Evolutionary conservation across 2,888 invertebrate genomes (phyloP).

Genomic region (Lasioglossum figueresi): DNA sequence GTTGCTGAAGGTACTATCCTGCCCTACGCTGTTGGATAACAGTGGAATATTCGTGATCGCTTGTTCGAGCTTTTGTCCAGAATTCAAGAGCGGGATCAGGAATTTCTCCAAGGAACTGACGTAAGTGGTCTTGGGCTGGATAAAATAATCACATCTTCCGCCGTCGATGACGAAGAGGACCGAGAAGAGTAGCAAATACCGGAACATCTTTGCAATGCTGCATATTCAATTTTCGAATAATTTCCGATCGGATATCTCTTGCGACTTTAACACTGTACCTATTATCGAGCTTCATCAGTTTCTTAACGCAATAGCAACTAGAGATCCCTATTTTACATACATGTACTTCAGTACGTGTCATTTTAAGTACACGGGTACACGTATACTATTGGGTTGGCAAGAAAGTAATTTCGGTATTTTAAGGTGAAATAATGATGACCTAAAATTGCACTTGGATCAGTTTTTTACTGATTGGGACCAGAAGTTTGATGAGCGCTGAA

Average conservation of each 20-base stretch:
- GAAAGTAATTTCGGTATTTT: too few species aligned
- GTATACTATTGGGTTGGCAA: too few species aligned
- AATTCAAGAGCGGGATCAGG: slow-evolving; percentile 17
- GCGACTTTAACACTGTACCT: background rate
- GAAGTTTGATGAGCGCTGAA: too few species aligned
- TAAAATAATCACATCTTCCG: background rate
- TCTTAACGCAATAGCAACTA: background rate
- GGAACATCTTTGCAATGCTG: background rate
- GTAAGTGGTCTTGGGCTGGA: slow-evolving; percentile 26
- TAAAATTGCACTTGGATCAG: too few species aligned
- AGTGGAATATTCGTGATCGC: background rate
- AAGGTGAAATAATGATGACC: too few species aligned
- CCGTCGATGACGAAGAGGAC: background rate
- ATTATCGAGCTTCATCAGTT: background rate
- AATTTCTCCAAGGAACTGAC: slow-evolving; percentile 54
- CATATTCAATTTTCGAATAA: background rate
- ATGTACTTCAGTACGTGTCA: too few species aligned
- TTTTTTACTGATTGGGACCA: too few species aligned
- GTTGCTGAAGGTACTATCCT: slow-evolving; percentile 77
- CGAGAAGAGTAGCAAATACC: background rate
- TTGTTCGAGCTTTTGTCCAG: slow-evolving; percentile 15
- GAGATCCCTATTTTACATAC: too few species aligned
- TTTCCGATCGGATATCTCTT: background rate
- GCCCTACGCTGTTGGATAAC: too few species aligned
- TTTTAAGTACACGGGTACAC: too few species aligned